Evolutionary conservation across 2,888 invertebrate species (phyloP).

Genomic region (Dusona sp.): DNA sequence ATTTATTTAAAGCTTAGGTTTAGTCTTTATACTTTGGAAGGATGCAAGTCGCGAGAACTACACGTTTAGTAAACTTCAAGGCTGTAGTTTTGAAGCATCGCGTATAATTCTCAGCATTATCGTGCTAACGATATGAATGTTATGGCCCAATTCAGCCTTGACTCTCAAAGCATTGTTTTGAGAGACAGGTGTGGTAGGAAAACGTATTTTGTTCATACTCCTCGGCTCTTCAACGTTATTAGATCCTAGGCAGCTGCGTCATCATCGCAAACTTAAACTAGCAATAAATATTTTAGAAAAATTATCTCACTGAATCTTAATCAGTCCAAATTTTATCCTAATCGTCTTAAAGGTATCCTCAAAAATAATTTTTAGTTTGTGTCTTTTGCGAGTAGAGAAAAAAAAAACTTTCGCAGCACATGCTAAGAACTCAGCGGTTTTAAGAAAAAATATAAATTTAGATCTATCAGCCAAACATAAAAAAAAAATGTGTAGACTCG

Average conservation of each 20-base stretch:
- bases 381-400: neutral
- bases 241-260: neutral
- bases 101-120: slow-evolving; percentile 29
- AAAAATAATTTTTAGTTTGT: slow-evolving; percentile 32
- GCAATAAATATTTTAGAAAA: slow-evolving; percentile 55
- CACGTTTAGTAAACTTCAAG: slow-evolving; percentile 28
- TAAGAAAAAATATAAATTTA: slow-evolving; percentile 30
- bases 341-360: slow-evolving; percentile 11
- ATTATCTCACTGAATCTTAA: slow-evolving; percentile 47
- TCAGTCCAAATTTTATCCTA: slow-evolving; percentile 30
- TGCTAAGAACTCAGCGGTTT: slow-evolving; percentile 13
- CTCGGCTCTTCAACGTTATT: slow-evolving; percentile 2
- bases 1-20: slow-evolving; percentile 73
- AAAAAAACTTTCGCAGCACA: neutral
- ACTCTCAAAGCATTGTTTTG: slow-evolving; percentile 28
- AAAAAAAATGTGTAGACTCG: slow-evolving; percentile 3
- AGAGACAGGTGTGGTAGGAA: slow-evolving; percentile 34
- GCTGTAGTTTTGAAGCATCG: slow-evolving; percentile 29
- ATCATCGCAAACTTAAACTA: slow-evolving; percentile 35
- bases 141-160: slow-evolving; percentile 50
- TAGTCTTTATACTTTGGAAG: slow-evolving; percentile 73
- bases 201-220: slow-evolving; percentile 5
- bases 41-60: slow-evolving; percentile 66
- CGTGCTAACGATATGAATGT: slow-evolving; percentile 27
- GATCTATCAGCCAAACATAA: slow-evolving; percentile 36